These are phyloP conservation scores for Ceryle rudis DNA, from an alignment of 2,797 vertebrate species.

Conservation along the genomic window DNA sequence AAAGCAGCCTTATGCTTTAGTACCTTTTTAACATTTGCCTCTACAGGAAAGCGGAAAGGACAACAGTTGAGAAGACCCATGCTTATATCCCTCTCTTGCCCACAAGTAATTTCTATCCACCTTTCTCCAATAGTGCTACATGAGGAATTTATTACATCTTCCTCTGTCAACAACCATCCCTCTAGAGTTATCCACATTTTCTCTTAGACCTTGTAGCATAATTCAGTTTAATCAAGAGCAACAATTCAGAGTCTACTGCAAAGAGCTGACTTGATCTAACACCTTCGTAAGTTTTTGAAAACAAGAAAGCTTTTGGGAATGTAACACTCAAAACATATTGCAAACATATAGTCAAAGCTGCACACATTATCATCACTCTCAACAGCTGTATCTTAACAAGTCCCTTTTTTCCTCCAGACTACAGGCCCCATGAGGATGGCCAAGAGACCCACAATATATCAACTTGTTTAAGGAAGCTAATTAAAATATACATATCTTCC, in stretches of 20 bases:
- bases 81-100: background rate
- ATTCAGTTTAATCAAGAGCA: background rate
- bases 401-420: background rate
- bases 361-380: background rate
- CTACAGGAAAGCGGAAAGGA: background rate
- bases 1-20: background rate
- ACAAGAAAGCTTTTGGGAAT: background rate
- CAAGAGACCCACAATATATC: background rate
- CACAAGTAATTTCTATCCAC: background rate
- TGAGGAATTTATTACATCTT: fast-evolving
- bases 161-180: background rate
- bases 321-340: fast-evolving
- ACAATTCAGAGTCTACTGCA: background rate
- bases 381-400: background rate
- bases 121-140: background rate
- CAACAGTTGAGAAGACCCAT: background rate
- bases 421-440: background rate
- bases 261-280: background rate
- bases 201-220: background rate
- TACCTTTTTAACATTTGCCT: background rate
- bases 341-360: background rate
- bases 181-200: background rate
- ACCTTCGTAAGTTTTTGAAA: background rate
- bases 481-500: background rate
- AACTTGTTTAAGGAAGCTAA: background rate